Base-by-base conservation (phyloP, 2,113 vertebrate genomes). In the Eolophus roseicapilla region DNA sequence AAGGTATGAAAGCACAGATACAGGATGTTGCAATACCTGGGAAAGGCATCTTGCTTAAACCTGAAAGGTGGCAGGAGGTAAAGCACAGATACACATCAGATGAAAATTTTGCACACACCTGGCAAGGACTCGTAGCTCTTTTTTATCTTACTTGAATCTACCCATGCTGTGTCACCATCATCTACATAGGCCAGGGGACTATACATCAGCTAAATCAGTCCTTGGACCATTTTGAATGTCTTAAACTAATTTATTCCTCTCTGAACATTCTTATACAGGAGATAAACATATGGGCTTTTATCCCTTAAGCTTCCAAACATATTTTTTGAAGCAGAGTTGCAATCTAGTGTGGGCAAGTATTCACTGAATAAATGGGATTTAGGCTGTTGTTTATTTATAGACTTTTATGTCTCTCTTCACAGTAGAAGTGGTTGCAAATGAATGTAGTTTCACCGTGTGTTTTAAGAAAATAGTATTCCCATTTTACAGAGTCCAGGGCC, bases 231-330 rank as follows among this genome's bases (percentile, higher is more conserved):
- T 94, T 85, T 79, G 20, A 88, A 65, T 85, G 24, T 87, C 65
- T 73, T 82, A 77, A 70, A 67, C 21, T 77, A 88, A 70, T 91
- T 94, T 94, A 69, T 90, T 73, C 33, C 14, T 95, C 47, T 90
- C 47, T 88, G 74, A 63, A 80, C 27, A 31, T 90, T 94, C 84
- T 94, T 91, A 46, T 35, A 90, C 12, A 80, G 78, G 33, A 90
- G 75, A 73, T 79, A 95, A 95, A 90, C 95, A 94, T 95, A 95
- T 80, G 92, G 95, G 33, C 20, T 94, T 92, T 94, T 93, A 86
- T 90, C 84, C 75, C 24, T 82, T 86, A 77, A 95, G 82, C 82
- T 59, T 90, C 71, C 71, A 92, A 94, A 88, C 85, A 80, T 93
- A 82, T 92, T 94, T 96, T 96, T 93, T 94, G 57, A 88, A 90